Evolutionary conservation across 2,888 invertebrate species (phyloP).

Genomic region (Sphecodes monilicornis): DNA sequence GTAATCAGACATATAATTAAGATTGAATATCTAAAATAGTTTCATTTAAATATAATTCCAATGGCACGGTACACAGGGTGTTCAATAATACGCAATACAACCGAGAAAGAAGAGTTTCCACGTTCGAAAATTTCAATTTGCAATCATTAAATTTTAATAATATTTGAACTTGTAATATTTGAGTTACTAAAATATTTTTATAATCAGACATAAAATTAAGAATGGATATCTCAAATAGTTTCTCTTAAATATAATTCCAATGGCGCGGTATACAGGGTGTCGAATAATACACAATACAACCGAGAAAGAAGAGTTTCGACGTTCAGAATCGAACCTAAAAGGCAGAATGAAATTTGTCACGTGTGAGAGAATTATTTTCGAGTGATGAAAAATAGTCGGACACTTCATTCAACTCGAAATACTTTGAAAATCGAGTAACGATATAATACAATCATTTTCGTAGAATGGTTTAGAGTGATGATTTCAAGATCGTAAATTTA

Average conservation of each 20-base stretch:
- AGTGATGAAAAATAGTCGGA: not conserved
- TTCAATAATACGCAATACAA: not conserved
- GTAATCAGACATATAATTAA: not conserved
- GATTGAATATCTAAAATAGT: not conserved
- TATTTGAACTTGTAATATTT: not conserved
- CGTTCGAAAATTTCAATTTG: not conserved
- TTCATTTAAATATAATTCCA: not conserved
- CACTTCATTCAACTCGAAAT: not conserved
- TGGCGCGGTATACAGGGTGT: not conserved
- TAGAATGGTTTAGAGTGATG: too few relatives aligned
- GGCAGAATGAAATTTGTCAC: not conserved
- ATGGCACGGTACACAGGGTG: not conserved
- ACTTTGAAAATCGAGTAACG: too few relatives aligned
- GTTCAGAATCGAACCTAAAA: not conserved
- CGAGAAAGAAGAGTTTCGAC: not conserved
- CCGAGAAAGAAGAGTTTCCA: not conserved
- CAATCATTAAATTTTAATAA: not conserved
- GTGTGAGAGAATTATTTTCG: not conserved
- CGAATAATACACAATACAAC: not conserved
- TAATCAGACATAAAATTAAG: not conserved
- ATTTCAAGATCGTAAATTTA: too few relatives aligned
- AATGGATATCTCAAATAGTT: not conserved
- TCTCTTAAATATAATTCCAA: not conserved
- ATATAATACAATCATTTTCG: too few relatives aligned
- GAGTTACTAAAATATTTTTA: not conserved